phyloP scores from a whole-genome alignment of 2,113 vertebrate species.

The Catharus fuscescens region DNA sequence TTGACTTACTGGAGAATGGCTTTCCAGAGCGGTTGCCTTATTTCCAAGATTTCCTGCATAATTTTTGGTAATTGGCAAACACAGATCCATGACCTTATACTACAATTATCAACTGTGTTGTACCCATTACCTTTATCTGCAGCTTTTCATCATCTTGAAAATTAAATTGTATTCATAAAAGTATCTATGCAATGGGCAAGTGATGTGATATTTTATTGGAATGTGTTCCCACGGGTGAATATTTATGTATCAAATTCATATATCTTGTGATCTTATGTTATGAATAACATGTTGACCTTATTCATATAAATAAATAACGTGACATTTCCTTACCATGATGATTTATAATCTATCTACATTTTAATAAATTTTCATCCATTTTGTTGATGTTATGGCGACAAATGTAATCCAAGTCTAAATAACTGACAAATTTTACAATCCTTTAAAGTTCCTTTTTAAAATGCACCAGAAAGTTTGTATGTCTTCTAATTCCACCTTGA shows the following conservation, averaged over 20 bases:
- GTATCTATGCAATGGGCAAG: neutral
- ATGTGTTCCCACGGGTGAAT: neutral
- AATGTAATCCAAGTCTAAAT: neutral
- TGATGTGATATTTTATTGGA: neutral
- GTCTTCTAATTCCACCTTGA: constrained; percentile 3
- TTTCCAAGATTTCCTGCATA: neutral
- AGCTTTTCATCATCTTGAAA: constrained; percentile 5
- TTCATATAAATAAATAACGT: constrained; percentile 10
- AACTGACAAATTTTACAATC: neutral
- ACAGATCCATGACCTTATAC: neutral
- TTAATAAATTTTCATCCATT: neutral
- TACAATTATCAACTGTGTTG: neutral
- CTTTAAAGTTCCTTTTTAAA: neutral
- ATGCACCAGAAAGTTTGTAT: neutral
- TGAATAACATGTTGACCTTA: neutral
- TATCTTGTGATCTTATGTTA: constrained; percentile 5
- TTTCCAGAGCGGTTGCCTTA: neutral
- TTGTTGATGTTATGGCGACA: neutral
- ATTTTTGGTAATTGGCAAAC: neutral
- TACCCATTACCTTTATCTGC: neutral
- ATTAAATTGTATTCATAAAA: constrained; percentile 13
- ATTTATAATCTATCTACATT: constrained; percentile 1
- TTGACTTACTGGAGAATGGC: neutral
- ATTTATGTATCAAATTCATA: constrained; percentile 28
- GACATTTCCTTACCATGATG: neutral